Evolutionary conservation across 2,113 vertebrate species (phyloP), one percentile per base, ranked within the genome.

Genomic region (Xiphias gladius): DNA sequence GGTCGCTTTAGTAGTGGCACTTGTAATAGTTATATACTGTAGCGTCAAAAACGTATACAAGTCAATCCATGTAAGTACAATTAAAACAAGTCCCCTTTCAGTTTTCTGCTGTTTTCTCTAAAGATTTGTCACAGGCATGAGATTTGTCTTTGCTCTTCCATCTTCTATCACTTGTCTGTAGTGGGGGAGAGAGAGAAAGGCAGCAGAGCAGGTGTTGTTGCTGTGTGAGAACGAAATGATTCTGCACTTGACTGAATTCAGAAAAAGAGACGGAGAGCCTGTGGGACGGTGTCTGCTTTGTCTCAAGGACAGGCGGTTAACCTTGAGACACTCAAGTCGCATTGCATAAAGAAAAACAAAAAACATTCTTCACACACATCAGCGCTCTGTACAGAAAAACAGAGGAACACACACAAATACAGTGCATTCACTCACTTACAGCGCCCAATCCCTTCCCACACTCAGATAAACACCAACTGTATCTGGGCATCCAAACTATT

Each of bases 401-500:
- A 75, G 22, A 24, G 32, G 32, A 2, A 50, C 20, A 57, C 66
- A 77, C 58, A 77, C 43, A 65, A 50, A 43, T 20, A 35, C 32
- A 35, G 32, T 35, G 24, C 16, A 12, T 30, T 46, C 24, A 26
- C 16, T 46, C 7, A 5, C 54, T 26, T 32, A 35, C 46, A 46
- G 32, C 61, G 19, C n/a, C 37, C 37, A 37, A 43, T 65, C 39
- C 63, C 5, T 32, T 77, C 55, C 68, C 10, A 61, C 54, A n/a
- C 41, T 30, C 1, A 68, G 63, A 72, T 80, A 65, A 61, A 89
- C 35, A 83, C 67, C 43, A 19, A 28, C 62, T 57, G 52, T 73
- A 72, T 83, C 61, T 73, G 80, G 46, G 70, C 39, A 77, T 79
- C 67, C 54, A 80, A 52, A 82, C 55, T 41, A 57, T 79, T 68